A percentile compares a stretch with the other conserved stretches of the same genome.
Evolutionary conservation across 2,113 vertebrate species (phyloP).

Genomic region (Phycodurus eques): DNA sequence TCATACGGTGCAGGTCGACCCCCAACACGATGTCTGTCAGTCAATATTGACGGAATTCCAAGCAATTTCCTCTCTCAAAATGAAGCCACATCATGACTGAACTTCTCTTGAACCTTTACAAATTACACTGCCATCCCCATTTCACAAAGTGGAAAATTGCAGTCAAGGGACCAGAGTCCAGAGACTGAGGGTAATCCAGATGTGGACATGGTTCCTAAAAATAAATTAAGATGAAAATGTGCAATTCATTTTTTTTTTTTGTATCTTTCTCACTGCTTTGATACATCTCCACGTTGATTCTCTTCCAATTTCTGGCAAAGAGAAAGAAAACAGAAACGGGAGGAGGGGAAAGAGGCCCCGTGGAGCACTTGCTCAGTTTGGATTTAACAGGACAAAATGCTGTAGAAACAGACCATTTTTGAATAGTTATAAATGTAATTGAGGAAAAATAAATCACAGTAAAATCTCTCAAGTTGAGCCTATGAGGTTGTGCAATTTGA

Average conservation of each 20-base stretch:
- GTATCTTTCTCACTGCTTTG: slow-evolving; percentile 37
- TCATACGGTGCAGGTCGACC: background rate
- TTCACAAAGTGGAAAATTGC: slow-evolving; percentile 27
- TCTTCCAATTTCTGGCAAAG: slow-evolving; percentile 26
- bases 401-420: background rate
- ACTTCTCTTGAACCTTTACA: slow-evolving; percentile 43
- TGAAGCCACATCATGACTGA: slow-evolving; percentile 35
- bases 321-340: slow-evolving; percentile 11
- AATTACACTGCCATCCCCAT: slow-evolving; percentile 4
- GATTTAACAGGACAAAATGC: slow-evolving; percentile 5
- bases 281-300: slow-evolving; percentile 48
- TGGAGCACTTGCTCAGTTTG: slow-evolving; percentile 11
- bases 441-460: background rate
- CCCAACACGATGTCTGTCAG: slow-evolving; percentile 25
- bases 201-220: slow-evolving; percentile 37
- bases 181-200: slow-evolving; percentile 23
- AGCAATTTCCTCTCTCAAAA: slow-evolving; percentile 34
- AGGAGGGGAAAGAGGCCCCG: background rate
- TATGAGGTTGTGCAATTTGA: background rate
- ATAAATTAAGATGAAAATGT: slow-evolving; percentile 42
- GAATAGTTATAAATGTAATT: background rate
- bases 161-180: slow-evolving; percentile 35
- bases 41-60: slow-evolving; percentile 30
- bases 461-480: background rate
- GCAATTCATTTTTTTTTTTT: slow-evolving; percentile 44